Conservation (phyloP, 2,888 invertebrate species). For the Adela reaumurella region DNA sequence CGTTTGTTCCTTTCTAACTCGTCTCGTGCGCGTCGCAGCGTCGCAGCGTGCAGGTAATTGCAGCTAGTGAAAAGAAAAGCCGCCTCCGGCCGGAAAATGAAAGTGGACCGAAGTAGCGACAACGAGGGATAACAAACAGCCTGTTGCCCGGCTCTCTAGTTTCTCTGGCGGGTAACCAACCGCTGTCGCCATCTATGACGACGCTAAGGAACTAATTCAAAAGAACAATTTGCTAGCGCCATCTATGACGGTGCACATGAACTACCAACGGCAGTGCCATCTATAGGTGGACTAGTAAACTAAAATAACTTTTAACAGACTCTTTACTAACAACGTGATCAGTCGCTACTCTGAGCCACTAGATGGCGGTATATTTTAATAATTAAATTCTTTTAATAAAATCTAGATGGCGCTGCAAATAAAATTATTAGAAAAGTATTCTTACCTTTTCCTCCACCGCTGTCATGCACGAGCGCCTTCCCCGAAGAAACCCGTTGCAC, state of each 20-base stretch:
- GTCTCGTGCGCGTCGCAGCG: background rate
- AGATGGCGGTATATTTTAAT: background rate
- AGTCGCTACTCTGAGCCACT: background rate
- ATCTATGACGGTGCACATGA: no score
- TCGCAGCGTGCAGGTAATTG: background rate
- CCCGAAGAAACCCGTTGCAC: conserved; percentile 53
- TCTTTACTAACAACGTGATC: no score
- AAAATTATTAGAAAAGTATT: conserved; percentile 1
- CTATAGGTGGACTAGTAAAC: no score
- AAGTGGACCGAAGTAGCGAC: conserved; percentile 29
- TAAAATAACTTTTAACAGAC: no score
- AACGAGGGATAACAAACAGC: conserved; percentile 41
- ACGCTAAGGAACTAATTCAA: no score
- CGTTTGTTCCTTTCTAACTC: background rate
- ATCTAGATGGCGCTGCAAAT: background rate
- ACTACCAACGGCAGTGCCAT: no score
- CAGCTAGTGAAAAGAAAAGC: conserved; percentile 34
- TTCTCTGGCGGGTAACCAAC: background rate
- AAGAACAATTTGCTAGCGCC: no score
- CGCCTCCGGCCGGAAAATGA: conserved; percentile 49
- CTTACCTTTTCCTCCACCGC: conserved; percentile 56
- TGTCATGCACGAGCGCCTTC: conserved; percentile 50
- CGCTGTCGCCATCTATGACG: conserved; percentile 2
- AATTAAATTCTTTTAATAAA: background rate
- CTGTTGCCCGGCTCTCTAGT: conserved; percentile 9